Percentiles rank a stretch among this genome's conserved stretches.
Conservation (phyloP, 2,797 vertebrate species). For the Scarus forsteni region DNA sequence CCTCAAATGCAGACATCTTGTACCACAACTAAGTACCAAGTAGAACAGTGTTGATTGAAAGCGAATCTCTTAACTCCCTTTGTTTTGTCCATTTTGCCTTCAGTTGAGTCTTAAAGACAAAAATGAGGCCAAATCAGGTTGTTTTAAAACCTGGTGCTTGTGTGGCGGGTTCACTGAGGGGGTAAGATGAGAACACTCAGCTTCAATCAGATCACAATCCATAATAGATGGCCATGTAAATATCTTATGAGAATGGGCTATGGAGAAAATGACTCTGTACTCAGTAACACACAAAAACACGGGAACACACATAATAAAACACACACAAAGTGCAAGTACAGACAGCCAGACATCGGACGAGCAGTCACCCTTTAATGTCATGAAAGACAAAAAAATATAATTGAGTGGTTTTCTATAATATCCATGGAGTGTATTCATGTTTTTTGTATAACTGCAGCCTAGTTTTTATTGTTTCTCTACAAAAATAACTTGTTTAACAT, state of each 20-base stretch:
- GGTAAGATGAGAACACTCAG: constrained; percentile 84
- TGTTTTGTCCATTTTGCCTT: neutral
- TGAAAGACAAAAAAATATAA: constrained; percentile 47
- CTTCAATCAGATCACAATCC: constrained; percentile 87
- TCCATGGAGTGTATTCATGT: constrained; percentile 70
- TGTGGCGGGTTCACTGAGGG: constrained; percentile 74
- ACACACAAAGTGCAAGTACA: constrained; percentile 29
- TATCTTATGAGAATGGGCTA: constrained; percentile 83
- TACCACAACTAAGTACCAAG: too few species aligned
- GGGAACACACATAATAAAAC: neutral
- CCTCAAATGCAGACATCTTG: too few species aligned
- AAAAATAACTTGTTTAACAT: neutral
- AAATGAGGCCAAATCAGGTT: constrained; percentile 26
- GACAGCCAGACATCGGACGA: constrained; percentile 31
- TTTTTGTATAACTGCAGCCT: constrained; percentile 50
- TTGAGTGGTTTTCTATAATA: constrained; percentile 72
- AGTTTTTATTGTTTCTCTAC: constrained; percentile 44
- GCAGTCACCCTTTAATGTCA: constrained; percentile 36
- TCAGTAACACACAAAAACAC: constrained; percentile 47
- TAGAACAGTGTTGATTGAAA: too few species aligned
- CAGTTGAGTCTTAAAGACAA: neutral
- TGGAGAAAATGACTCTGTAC: constrained; percentile 82
- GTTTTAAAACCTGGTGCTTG: constrained; percentile 29
- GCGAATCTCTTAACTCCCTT: neutral
- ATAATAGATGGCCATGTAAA: constrained; percentile 84